Percentiles rank a stretch among this genome's conserved stretches.
These are phyloP conservation scores for Distichodus sexfasciatus DNA, from an alignment of 2,797 vertebrate species.

Conservation along the genomic window DNA sequence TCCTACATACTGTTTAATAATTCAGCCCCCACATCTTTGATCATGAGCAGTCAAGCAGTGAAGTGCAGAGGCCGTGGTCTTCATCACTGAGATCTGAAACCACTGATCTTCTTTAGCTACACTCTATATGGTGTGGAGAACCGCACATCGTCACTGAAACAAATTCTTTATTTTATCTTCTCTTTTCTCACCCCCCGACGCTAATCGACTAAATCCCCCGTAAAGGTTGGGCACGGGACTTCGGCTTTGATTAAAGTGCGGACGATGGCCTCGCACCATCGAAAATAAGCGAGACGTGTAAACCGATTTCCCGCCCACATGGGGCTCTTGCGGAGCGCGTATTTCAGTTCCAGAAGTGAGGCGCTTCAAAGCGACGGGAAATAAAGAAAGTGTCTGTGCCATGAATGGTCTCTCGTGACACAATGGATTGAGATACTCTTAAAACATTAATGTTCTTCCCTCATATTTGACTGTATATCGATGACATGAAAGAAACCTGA, in stretches of 20 bases:
- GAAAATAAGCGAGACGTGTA: neutral
- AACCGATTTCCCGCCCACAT: neutral
- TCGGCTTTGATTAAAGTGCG: neutral
- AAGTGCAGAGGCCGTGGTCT: no score
- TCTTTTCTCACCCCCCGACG: neutral
- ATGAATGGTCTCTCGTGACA: neutral
- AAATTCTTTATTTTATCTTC: neutral
- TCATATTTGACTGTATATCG: slow-evolving; percentile 17
- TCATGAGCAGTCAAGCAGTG: no score
- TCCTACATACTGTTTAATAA: no score
- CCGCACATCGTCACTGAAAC: neutral
- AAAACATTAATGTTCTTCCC: slow-evolving; percentile 16
- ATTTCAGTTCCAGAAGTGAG: neutral
- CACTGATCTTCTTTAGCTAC: neutral
- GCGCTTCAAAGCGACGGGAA: neutral
- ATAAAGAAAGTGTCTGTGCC: slow-evolving; percentile 17
- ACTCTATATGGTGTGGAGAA: neutral
- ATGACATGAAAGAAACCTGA: no score
- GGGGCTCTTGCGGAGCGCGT: neutral
- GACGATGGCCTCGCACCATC: neutral
- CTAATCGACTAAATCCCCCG: neutral
- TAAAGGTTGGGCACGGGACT: neutral
- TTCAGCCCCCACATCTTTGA: no score
- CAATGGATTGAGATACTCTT: slow-evolving; percentile 25
- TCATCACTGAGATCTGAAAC: no score